Conservation (phyloP, 2,113 vertebrate species). For the Microtus richardsoni region DNA sequence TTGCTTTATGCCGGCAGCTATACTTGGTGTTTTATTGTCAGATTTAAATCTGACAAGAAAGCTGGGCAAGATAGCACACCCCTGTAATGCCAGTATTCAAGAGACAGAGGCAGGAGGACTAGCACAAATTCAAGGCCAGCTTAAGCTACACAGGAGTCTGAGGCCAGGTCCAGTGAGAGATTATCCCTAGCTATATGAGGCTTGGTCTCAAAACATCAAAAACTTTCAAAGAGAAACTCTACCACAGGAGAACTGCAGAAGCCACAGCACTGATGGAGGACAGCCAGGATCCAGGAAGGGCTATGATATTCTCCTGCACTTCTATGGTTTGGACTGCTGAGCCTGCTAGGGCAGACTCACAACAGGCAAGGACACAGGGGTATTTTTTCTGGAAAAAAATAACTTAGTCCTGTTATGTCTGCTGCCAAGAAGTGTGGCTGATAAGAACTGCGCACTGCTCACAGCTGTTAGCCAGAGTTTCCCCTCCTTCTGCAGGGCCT, state of each 20-base stretch:
- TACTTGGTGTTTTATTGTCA: background rate
- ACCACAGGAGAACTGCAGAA: background rate
- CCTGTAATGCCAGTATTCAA: background rate
- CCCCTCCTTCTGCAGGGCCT: conserved; percentile 36
- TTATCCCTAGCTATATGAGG: background rate
- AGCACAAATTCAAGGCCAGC: background rate
- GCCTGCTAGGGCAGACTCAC: background rate
- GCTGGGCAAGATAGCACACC: background rate
- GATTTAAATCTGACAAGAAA: background rate
- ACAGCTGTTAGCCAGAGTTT: background rate
- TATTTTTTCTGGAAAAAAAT: background rate
- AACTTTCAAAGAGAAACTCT: background rate
- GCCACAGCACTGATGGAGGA: background rate
- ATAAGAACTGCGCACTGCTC: background rate
- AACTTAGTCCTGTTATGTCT: background rate
- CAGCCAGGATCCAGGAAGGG: background rate
- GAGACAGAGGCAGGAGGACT: background rate
- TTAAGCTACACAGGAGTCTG: background rate
- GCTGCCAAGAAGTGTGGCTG: background rate
- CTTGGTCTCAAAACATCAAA: background rate
- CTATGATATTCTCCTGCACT: background rate
- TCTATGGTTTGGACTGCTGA: too few species aligned
- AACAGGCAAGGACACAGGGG: background rate
- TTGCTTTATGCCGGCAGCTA: background rate
- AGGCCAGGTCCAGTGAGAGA: background rate